phyloP scores from a whole-genome alignment of 1,140 invertebrate genomes.

The Drosophila ambigua region DNA sequence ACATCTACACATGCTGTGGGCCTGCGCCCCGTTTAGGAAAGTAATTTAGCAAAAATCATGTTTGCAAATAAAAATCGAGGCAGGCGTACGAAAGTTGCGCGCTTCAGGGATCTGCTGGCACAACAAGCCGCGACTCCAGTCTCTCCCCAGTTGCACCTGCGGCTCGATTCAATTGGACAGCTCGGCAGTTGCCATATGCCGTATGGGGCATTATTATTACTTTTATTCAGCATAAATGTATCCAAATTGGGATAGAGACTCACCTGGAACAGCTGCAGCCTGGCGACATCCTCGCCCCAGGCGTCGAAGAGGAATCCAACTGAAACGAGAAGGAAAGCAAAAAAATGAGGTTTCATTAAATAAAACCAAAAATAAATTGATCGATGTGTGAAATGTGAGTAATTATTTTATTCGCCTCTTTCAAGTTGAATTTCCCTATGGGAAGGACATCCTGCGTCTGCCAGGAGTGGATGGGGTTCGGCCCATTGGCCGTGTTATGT shows the following conservation, averaged over 20 bases:
- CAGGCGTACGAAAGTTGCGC: conserved; percentile 32
- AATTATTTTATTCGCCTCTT: neutral
- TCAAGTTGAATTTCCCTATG: neutral
- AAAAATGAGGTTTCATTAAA: neutral
- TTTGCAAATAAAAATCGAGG: conserved; percentile 72
- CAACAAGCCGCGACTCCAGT: neutral
- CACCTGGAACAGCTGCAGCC: conserved; percentile 63
- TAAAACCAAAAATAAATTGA: neutral
- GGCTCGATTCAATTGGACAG: conserved; percentile 66
- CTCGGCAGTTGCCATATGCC: conserved; percentile 28
- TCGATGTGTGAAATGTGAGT: neutral
- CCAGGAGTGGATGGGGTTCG: no score
- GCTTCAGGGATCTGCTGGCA: conserved; percentile 12
- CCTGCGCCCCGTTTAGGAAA: conserved; percentile 8
- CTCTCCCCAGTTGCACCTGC: conserved; percentile 61
- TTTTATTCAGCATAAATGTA: conserved; percentile 34
- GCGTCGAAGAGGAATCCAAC: conserved; percentile 43
- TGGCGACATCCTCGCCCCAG: conserved; percentile 14
- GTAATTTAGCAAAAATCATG: conserved; percentile 80
- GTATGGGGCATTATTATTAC: conserved; percentile 62
- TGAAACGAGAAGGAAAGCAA: conserved; percentile 40
- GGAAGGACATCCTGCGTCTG: neutral
- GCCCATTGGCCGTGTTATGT: no score
- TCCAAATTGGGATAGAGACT: conserved; percentile 32
- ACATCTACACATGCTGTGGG: conserved; percentile 1